A percentile compares a stretch with the other conserved stretches of the same genome.
These are phyloP conservation scores for Cacajao melanocephalus DNA, from an alignment of 2,797 vertebrate genomes.

Conservation along the genomic window DNA sequence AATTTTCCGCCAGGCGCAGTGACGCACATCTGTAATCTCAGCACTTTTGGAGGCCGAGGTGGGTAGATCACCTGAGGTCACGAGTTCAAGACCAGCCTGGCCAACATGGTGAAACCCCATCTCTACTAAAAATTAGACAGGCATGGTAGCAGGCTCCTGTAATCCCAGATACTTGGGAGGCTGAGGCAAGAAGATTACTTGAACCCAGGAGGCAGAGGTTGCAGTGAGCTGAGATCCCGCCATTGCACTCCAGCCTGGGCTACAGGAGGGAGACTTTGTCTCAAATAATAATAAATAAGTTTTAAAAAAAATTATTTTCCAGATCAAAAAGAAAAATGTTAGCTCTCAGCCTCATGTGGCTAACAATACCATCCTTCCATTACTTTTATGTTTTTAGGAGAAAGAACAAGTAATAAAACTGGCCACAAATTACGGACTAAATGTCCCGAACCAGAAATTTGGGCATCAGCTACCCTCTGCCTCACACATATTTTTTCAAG, in stretches of 20 bases:
- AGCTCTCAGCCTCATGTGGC: not conserved
- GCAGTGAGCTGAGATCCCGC: not conserved
- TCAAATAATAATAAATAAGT: not conserved
- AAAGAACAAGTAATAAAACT: not conserved
- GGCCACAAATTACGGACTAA: not conserved
- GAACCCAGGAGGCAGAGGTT: not conserved
- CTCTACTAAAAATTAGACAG: not conserved
- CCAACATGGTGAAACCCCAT: not conserved
- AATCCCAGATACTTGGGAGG: not conserved
- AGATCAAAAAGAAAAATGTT: not conserved
- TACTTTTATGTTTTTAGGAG: not conserved
- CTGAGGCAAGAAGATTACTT: not conserved
- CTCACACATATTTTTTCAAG: not conserved
- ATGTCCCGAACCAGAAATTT: not conserved
- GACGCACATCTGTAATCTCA: not conserved
- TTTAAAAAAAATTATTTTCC: not conserved
- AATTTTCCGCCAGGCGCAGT: accelerated
- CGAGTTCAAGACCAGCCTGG: not conserved
- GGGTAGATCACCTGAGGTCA: not conserved
- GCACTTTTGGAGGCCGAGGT: not conserved
- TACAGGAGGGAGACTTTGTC: not conserved
- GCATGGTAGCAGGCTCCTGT: not conserved
- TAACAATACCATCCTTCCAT: not conserved
- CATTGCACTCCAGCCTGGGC: not conserved
- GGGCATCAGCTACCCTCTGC: not conserved